A percentile compares a stretch with the other conserved stretches of the same genome.
Evolutionary conservation across 1,140 invertebrate species (phyloP).

Genomic region (Drosophila asahinai): DNA sequence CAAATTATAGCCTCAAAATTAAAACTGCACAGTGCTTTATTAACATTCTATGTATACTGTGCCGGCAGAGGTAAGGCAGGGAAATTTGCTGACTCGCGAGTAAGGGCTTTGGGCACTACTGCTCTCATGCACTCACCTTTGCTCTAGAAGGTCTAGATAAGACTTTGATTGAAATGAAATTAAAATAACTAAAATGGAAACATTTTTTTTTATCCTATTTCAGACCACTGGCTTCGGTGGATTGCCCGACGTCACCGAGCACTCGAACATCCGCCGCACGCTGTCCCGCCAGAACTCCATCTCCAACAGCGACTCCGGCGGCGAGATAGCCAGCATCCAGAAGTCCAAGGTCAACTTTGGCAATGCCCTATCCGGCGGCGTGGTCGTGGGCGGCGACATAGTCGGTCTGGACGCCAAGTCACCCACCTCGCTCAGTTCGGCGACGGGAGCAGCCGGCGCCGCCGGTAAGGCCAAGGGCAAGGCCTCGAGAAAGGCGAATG

Average conservation of each 20-base stretch:
- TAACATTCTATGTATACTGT: no score
- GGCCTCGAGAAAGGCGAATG: conserved; percentile 48
- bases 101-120: no score
- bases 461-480: conserved; percentile 56
- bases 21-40: no score
- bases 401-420: conserved; percentile 69
- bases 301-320: conserved; percentile 82
- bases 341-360: conserved; percentile 81
- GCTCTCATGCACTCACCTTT: no score
- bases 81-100: no score
- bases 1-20: no score
- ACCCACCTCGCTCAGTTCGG: conserved; percentile 59
- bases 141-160: no score
- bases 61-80: no score
- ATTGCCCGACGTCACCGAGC: conserved; percentile 83
- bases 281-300: conserved; percentile 83
- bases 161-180: no score
- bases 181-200: no score
- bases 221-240: conserved; percentile 83
- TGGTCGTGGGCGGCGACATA: conserved; percentile 68
- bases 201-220: no score
- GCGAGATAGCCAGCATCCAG: conserved; percentile 77
- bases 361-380: conserved; percentile 55
- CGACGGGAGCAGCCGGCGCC: conserved; percentile 41
- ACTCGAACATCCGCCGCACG: conserved; percentile 82